phyloP scores from a whole-genome alignment of 1,140 invertebrate species.

The Octopus sinensis region DNA sequence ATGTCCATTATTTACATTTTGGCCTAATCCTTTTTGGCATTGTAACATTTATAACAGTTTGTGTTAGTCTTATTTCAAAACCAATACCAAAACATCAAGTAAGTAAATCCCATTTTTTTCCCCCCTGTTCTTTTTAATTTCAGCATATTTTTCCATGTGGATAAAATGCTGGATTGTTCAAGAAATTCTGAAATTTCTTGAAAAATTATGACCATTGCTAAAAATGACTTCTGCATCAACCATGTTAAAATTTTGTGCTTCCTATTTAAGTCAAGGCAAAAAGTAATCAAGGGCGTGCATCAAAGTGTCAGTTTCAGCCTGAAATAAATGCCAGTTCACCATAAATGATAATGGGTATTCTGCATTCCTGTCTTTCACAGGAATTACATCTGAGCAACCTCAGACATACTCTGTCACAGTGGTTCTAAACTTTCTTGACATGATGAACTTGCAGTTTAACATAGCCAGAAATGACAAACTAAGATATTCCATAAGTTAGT shows the following conservation, averaged over 20 bases:
- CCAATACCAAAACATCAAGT: slow-evolving; percentile 52
- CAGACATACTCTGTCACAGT: not conserved
- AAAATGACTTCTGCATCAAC: not conserved
- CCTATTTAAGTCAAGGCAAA: not conserved
- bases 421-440: no score
- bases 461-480: no score
- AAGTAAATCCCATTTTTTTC: slow-evolving; percentile 28
- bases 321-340: not conserved
- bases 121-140: not conserved
- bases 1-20: slow-evolving; percentile 58
- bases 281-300: not conserved
- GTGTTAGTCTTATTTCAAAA: slow-evolving; percentile 52
- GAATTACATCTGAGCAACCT: not conserved
- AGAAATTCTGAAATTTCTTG: not conserved
- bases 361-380: not conserved
- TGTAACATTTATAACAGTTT: slow-evolving; percentile 39
- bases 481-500: no score
- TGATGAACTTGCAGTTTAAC: no score
- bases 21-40: slow-evolving; percentile 56
- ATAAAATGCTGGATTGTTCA: not conserved
- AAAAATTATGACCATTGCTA: not conserved
- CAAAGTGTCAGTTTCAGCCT: not conserved
- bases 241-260: not conserved
- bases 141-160: not conserved
- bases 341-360: not conserved